Base-by-base conservation (phyloP, 2,113 vertebrate species). In the Cyanoramphus novaezelandiae region DNA sequence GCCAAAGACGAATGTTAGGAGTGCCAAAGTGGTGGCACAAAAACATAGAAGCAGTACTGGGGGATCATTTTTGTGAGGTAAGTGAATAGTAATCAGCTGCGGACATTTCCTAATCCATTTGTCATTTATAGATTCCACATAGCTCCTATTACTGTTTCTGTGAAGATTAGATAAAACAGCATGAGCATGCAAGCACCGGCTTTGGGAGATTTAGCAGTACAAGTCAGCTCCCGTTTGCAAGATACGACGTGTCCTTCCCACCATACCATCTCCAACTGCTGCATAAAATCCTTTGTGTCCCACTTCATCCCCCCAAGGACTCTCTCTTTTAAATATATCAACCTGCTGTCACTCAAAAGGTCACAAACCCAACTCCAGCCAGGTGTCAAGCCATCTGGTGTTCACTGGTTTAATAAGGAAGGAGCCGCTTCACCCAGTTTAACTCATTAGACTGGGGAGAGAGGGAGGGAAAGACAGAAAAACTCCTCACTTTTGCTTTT, bases 301-400 rank as follows among this genome's bases (percentile, higher is more conserved):
- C 33, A 20, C 92, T n/a, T 43, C 75, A 18, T 9, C 17, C 60
- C 76, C 84, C 14, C 20, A 6, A 37, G 82, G 80, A 13, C 74
- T 55, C 69, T 76, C 44, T 46, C 76, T 18, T 64, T 88, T 59
- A 28, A 17, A 57, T 18, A 9, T 3, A 8, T 52, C 88, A 62
- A 17, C 82, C 68, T 53, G 64, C 79, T 75, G 86, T 65, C 88
- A 46, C 92, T 82, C 86, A 9, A 15, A 69, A 91, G 86, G 95
- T 87, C 93, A 84, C 86, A 85, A 69, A 8, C 4, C 52, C 67
- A 31, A 4, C 63, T 84, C 80, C 86, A 81, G 93, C 71, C 86
- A 81, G 88, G 92, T 90, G 93, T 55, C 76, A 9, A 62, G 35
- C 92, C 96, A 89, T 94, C 93, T 96, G 93, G 11, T 90, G 53